Conservation (phyloP, 2,113 vertebrate species). For the Dendropsophus ebraccatus region DNA sequence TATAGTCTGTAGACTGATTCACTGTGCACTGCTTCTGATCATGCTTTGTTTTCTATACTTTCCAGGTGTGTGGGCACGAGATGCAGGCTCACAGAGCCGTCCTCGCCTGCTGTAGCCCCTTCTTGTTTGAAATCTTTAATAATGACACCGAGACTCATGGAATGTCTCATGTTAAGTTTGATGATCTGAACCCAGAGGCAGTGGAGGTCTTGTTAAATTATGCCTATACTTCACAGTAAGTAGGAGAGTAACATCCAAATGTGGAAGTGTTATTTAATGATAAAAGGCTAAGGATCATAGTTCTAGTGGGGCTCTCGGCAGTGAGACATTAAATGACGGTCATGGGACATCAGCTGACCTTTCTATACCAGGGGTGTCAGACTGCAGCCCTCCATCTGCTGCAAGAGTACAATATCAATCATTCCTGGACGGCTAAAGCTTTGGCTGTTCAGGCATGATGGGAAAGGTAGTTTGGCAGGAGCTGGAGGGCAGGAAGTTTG, state of each 20-base stretch:
- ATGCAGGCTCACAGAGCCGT: conserved; percentile 96
- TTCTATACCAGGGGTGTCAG: too few species aligned
- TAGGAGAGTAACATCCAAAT: conserved; percentile 50
- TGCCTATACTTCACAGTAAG: conserved; percentile 98
- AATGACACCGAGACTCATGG: conserved; percentile 91
- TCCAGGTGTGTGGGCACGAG: conserved; percentile 94
- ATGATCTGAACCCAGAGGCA: conserved; percentile 95
- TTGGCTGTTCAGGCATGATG: too few species aligned
- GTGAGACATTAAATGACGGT: too few species aligned
- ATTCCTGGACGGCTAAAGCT: too few species aligned
- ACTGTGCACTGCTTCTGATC: neutral
- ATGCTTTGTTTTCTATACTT: conserved; percentile 26
- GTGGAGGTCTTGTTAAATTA: conserved; percentile 97
- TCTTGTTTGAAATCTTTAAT: conserved; percentile 98
- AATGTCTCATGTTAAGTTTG: conserved; percentile 94
- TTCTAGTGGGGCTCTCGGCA: too few species aligned
- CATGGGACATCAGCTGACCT: too few species aligned
- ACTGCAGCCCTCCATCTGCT: too few species aligned
- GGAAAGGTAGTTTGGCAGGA: too few species aligned
- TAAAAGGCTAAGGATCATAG: too few species aligned
- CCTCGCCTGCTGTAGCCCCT: conserved; percentile 97
- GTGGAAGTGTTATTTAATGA: too few species aligned
- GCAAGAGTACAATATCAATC: too few species aligned
- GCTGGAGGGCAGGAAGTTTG: too few species aligned
- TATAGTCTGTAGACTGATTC: conserved; percentile 4